Conservation (phyloP, 2,797 vertebrate genomes). For the Falco rusticolus region DNA sequence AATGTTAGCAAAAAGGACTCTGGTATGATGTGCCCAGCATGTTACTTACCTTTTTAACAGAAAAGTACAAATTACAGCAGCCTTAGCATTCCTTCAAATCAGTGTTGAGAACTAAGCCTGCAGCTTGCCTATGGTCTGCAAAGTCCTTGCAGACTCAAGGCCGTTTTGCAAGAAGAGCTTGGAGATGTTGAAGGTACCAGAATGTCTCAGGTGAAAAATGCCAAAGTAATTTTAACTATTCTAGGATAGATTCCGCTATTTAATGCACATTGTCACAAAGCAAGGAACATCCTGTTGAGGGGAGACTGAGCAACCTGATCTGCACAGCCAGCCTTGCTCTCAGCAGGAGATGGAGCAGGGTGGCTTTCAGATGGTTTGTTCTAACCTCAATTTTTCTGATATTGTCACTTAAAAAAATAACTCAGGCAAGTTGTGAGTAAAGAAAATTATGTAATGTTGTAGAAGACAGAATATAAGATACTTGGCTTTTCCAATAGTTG, state of each 20-base stretch:
- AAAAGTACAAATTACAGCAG: not conserved
- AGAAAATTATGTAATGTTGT: not conserved
- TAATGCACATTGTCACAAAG: not conserved
- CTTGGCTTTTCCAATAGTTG: not conserved
- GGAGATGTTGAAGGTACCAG: not conserved
- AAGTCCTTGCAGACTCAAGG: not conserved
- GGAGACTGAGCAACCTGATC: not conserved
- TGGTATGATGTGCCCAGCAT: not conserved
- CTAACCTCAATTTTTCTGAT: not conserved
- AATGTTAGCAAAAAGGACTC: not conserved
- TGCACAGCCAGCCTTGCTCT: not conserved
- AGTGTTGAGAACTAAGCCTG: not conserved
- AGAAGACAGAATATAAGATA: not conserved
- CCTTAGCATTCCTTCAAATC: not conserved
- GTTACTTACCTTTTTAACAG: not conserved
- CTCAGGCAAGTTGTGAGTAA: not conserved
- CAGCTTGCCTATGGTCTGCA: not conserved
- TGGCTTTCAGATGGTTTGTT: not conserved
- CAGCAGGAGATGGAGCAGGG: not conserved
- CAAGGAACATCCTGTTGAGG: not conserved
- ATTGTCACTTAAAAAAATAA: not conserved
- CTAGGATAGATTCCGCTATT: not conserved
- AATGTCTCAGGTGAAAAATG: not conserved
- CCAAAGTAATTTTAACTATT: not conserved
- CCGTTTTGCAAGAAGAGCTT: not conserved